Evolutionary conservation across 1,140 invertebrate species (phyloP), one percentile per base, ranked within the genome.

Genomic region (Mizuhopecten yessoensis): DNA sequence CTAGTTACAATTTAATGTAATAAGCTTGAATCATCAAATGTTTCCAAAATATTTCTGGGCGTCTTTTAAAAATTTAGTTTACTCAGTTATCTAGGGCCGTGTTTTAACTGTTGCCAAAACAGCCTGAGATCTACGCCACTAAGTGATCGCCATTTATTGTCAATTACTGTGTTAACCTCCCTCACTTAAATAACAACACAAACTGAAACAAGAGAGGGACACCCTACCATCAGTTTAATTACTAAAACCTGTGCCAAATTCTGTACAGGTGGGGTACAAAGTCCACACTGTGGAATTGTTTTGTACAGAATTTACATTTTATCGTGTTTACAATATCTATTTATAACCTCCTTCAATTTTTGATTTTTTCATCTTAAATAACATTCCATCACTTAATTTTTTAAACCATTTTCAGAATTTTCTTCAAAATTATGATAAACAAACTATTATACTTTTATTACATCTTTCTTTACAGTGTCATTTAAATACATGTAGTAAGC

Each of bases 171-270:
- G n/a, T 75, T 75, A 75, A 29, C 57, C n/a, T 17, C 42, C 57
- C 7, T 29, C 57, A n/a, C 57, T 75, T 75, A 75, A 75, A 29
- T 75, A 75, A 75, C 23, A n/a, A 75, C 57, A 75, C 45, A 13
- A 9, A 9, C 23, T 17, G 57, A 75, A 75, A 75, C 57, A 75
- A n/a, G 57, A 75, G 29, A 75, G 23, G 23, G 57, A 75, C 57
- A 75, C n/a, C 5, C 57, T n/a, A 75, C 57, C 57, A 9, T 17
- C n/a, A 75, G 23, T 75, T 75, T 75, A 75, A 75, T 75, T 75
- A 75, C 57, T 75, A 29, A 75, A 75, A 75, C 57, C 57, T 75
- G 57, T 29, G 57, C 57, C 57, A 75, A 75, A 75, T 75, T 75
- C 1, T 39, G 5, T 39, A 75, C n/a, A 29, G 3, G 5, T 75